These are phyloP conservation scores for Drosophila falleni DNA, from an alignment of 2,888 invertebrate genomes.

Conservation along the genomic window DNA sequence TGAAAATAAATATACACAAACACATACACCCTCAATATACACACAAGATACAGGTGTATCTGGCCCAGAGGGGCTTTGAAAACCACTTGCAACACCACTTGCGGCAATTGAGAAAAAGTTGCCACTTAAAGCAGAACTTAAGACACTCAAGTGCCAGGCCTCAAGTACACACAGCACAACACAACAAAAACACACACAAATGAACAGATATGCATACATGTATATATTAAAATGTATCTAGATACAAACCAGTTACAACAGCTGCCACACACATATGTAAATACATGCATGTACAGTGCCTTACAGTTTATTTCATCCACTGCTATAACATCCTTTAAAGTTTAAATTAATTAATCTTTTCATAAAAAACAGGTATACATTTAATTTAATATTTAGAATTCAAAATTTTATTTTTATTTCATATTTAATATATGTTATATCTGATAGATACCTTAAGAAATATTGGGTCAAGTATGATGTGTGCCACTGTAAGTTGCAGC, in stretches of 20 bases:
- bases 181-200: conserved; percentile 47
- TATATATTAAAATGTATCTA: conserved; percentile 12
- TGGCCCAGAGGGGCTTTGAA: conserved; percentile 52
- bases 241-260: conserved; percentile 49
- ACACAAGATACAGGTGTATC: conserved; percentile 34
- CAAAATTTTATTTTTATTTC: no score
- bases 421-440: no score
- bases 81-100: conserved; percentile 72
- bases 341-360: no score
- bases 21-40: neutral
- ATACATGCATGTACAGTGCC: neutral
- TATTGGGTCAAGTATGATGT: no score
- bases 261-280: conserved; percentile 29
- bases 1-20: conserved; percentile 5
- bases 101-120: conserved; percentile 75
- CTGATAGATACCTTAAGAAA: no score
- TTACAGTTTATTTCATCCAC: no score
- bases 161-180: conserved; percentile 27
- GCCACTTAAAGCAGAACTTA: conserved; percentile 74
- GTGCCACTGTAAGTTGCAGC: conserved; percentile 20
- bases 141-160: conserved; percentile 70
- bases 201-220: conserved; percentile 46
- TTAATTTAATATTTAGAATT: no score
- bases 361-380: no score
- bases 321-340: no score